phyloP scores from a whole-genome alignment of 2,797 vertebrate species.

The Tokudaia muenninki region DNA sequence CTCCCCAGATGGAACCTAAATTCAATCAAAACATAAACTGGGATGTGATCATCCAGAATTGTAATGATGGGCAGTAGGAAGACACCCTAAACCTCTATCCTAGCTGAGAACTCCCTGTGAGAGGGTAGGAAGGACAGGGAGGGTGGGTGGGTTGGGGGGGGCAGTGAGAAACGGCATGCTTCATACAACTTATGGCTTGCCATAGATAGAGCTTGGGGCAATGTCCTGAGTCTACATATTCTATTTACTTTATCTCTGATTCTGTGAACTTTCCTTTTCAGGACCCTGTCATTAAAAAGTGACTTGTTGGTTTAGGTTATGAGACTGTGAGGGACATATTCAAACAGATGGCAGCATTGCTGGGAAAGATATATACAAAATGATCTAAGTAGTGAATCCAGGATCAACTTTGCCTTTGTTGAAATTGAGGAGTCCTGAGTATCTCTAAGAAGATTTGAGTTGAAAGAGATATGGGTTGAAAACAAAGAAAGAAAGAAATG shows the following conservation, averaged over 20 bases:
- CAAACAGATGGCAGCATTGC: background rate
- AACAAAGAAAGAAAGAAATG: background rate
- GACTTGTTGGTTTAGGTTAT: background rate
- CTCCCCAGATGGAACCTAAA: conserved; percentile 40
- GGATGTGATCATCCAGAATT: background rate
- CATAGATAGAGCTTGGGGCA: background rate
- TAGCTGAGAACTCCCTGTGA: background rate
- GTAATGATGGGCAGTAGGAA: background rate
- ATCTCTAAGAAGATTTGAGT: background rate
- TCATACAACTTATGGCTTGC: background rate
- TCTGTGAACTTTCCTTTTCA: background rate
- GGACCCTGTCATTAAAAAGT: background rate
- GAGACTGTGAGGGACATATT: background rate
- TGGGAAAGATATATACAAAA: background rate
- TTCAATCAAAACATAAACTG: conserved; percentile 35
- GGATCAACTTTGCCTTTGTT: background rate
- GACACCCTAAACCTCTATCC: conserved; percentile 6
- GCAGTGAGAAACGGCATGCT: conserved; percentile 24
- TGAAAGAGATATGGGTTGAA: background rate
- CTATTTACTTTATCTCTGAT: background rate
- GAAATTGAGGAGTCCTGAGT: background rate
- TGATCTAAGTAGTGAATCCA: background rate
- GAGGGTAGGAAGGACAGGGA: too few relatives aligned
- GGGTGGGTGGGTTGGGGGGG: too few relatives aligned
- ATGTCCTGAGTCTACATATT: background rate